Evolutionary conservation across 1,140 invertebrate species (phyloP).

Genomic region (Littorina saxatilis): DNA sequence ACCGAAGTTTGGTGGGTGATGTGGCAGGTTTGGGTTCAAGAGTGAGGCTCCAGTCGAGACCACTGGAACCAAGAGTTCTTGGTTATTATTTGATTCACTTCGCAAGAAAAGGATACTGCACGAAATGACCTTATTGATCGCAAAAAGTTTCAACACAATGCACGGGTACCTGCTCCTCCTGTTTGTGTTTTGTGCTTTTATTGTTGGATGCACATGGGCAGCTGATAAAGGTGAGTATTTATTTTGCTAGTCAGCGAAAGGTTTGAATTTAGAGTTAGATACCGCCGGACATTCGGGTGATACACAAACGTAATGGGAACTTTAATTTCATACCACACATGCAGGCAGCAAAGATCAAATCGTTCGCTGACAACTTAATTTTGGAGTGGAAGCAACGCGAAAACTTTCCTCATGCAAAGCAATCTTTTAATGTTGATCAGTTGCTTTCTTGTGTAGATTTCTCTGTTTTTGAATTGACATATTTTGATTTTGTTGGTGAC

Average conservation of each 20-base stretch:
- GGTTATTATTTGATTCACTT: neutral
- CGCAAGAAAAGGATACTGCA: neutral
- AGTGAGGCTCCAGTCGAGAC: neutral
- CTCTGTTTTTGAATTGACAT: no score
- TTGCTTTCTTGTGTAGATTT: no score
- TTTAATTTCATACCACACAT: no score
- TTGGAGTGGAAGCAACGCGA: no score
- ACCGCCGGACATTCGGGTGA: no score
- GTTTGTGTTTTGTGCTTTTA: neutral
- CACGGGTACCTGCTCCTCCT: neutral
- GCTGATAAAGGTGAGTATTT: neutral
- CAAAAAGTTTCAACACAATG: neutral
- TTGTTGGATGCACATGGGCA: neutral
- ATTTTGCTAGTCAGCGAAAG: neutral
- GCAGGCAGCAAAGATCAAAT: no score
- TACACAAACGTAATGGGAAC: no score
- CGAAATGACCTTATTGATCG: neutral
- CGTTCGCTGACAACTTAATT: no score
- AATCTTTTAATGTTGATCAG: no score
- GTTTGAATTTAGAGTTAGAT: no score
- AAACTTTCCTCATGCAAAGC: no score
- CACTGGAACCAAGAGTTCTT: neutral
- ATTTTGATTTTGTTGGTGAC: no score
- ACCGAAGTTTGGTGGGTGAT: neutral
- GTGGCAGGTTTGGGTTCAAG: neutral